Conservation (phyloP, 2,113 vertebrate species). For the Cyphomyrus plagiostoma region DNA sequence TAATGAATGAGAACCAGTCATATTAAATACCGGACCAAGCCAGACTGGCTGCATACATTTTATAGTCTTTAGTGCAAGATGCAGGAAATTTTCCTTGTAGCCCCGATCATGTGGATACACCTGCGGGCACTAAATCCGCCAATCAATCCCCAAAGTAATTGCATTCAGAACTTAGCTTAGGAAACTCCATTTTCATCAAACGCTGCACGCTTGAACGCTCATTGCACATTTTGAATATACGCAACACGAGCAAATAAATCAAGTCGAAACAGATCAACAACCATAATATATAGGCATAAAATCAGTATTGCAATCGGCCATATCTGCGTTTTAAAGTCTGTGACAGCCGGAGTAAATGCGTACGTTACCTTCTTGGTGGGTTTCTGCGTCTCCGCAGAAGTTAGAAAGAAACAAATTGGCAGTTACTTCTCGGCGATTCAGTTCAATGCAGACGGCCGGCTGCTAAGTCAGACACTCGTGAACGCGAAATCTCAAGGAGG, state of each 20-base stretch:
- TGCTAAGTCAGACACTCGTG: not conserved
- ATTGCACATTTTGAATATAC: not conserved
- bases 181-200: not conserved
- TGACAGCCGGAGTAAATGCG: not conserved
- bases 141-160: not conserved
- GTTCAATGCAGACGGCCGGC: not conserved
- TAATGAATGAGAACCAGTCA: slow-evolving; percentile 29
- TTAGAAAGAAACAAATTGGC: not conserved
- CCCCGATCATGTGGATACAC: not conserved
- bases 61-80: not conserved
- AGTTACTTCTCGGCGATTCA: not conserved
- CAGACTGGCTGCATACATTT: not conserved
- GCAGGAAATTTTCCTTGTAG: not conserved
- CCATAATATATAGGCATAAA: not conserved
- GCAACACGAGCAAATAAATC: not conserved
- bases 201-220: not conserved
- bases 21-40: not conserved
- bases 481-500: not conserved
- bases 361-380: not conserved
- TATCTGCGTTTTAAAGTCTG: not conserved
- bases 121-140: not conserved
- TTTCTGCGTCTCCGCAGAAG: not conserved
- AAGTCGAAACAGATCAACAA: not conserved
- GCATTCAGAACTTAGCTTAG: not conserved
- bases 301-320: not conserved